Evolutionary conservation across 2,797 vertebrate genomes (phyloP).

Genomic region (Semotilus atromaculatus): DNA sequence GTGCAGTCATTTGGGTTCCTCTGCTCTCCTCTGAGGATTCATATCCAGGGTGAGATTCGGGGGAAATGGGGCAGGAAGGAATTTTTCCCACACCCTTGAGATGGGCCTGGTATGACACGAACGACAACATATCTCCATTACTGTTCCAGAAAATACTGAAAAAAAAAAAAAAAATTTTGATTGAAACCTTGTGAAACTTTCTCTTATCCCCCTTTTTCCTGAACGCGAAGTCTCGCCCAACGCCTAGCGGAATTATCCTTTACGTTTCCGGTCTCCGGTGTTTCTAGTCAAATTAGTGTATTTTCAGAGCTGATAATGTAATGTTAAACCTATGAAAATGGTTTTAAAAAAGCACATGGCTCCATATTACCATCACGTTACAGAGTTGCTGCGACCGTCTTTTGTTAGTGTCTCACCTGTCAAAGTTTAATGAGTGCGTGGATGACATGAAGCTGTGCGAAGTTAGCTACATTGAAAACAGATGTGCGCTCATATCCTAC

Average conservation of each 20-base stretch:
- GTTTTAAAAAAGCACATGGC: background rate
- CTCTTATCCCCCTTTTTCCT: background rate
- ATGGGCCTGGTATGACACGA: conserved; percentile 17
- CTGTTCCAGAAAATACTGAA: background rate
- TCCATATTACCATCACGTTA: no score
- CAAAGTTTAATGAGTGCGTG: background rate
- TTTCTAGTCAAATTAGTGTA: no score
- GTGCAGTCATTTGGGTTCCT: conserved; percentile 72
- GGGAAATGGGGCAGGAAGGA: conserved; percentile 1
- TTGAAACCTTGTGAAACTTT: background rate
- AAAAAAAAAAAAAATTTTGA: background rate
- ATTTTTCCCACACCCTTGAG: conserved; percentile 54
- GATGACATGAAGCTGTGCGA: background rate
- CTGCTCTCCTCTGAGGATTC: conserved; percentile 80
- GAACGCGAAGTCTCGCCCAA: background rate
- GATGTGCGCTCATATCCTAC: no score
- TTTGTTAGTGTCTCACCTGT: background rate
- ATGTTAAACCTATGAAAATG: background rate
- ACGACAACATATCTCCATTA: conserved; percentile 4
- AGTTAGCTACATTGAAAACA: background rate
- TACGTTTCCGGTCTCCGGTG: background rate
- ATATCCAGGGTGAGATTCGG: background rate
- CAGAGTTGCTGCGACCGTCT: background rate
- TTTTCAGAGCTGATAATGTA: background rate
- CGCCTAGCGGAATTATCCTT: background rate